Percentiles rank a stretch among this genome's conserved stretches.
These are phyloP conservation scores for Thaumetopoea pityocampa DNA, from an alignment of 1,140 invertebrate genomes.

Conservation along the genomic window DNA sequence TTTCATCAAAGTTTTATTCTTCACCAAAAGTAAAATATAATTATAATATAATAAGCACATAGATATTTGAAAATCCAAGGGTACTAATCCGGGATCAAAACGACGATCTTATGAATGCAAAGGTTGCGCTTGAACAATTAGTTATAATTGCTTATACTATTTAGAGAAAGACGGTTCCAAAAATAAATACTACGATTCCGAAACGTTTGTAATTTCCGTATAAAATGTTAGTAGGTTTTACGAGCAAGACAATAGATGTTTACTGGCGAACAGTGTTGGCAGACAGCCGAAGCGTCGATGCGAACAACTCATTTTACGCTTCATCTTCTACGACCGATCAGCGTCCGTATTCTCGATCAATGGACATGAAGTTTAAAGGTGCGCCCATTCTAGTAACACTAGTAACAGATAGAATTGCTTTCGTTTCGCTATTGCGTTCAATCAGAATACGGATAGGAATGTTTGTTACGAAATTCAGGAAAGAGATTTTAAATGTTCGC, in stretches of 20 bases:
- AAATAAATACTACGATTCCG: slow-evolving; percentile 34
- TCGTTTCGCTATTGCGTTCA: slow-evolving; percentile 11
- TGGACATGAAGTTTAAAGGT: slow-evolving; percentile 40
- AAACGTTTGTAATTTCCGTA: slow-evolving; percentile 59
- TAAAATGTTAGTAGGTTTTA: slow-evolving; percentile 59
- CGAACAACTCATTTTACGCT: slow-evolving; percentile 70
- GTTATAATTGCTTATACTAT: too few species aligned
- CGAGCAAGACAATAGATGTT: slow-evolving; percentile 60
- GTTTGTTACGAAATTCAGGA: slow-evolving; percentile 14
- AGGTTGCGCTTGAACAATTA: too few species aligned
- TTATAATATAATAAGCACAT: too few species aligned
- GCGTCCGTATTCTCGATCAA: slow-evolving; percentile 46
- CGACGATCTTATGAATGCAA: neutral
- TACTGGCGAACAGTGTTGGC: slow-evolving; percentile 38
- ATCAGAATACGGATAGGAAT: slow-evolving; percentile 15
- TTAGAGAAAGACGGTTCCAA: too few species aligned
- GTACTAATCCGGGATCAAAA: too few species aligned
- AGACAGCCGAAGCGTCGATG: slow-evolving; percentile 52
- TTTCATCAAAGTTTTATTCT: too few species aligned
- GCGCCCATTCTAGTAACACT: slow-evolving; percentile 17
- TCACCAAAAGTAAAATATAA: too few species aligned
- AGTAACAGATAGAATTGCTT: slow-evolving; percentile 7
- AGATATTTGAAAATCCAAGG: too few species aligned
- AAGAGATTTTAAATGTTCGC: slow-evolving; percentile 17
- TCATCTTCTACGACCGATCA: slow-evolving; percentile 53